These are phyloP conservation scores for Incurvaria masculella DNA, from an alignment of 2,888 invertebrate species.

Conservation along the genomic window DNA sequence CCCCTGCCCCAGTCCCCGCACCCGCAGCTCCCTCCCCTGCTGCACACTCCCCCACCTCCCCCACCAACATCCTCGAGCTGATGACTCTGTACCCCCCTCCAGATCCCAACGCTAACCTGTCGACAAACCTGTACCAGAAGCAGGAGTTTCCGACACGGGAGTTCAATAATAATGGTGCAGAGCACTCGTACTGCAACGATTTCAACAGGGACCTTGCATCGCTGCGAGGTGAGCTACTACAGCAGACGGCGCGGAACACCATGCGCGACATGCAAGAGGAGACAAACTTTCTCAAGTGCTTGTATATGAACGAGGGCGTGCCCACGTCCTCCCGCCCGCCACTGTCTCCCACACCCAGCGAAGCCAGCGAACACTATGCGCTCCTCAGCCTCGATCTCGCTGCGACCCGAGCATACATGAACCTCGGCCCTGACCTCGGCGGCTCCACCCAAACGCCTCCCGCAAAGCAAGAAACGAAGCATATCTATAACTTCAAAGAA, in stretches of 20 bases:
- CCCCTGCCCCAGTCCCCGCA: constrained; percentile 39
- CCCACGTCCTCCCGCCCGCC: constrained; percentile 22
- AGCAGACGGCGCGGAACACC: constrained; percentile 35
- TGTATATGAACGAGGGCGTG: constrained; percentile 30
- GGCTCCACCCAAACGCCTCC: constrained; percentile 13
- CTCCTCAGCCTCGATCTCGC: constrained; percentile 42
- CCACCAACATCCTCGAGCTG: constrained; percentile 53
- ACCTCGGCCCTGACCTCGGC: constrained; percentile 37
- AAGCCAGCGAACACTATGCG: constrained; percentile 47
- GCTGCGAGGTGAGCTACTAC: constrained; percentile 34
- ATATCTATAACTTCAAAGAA: constrained; percentile 23
- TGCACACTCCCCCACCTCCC: constrained; percentile 41
- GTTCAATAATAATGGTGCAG: constrained; percentile 46
- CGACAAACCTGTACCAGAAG: constrained; percentile 55
- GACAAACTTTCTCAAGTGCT: constrained; percentile 33
- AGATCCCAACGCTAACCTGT: constrained; percentile 34
- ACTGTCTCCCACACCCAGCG: constrained; percentile 44
- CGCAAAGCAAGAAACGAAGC: not conserved
- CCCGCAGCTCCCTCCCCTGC: constrained; percentile 27
- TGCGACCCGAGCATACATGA: constrained; percentile 41
- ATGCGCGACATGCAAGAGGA: constrained; percentile 46
- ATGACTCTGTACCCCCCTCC: constrained; percentile 49
- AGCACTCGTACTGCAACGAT: constrained; percentile 43
- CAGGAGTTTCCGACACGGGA: constrained; percentile 51
- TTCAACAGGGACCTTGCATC: constrained; percentile 42